Evolutionary conservation across 2,888 invertebrate genomes (phyloP).

Genomic region (Eremobia ochroleuca): DNA sequence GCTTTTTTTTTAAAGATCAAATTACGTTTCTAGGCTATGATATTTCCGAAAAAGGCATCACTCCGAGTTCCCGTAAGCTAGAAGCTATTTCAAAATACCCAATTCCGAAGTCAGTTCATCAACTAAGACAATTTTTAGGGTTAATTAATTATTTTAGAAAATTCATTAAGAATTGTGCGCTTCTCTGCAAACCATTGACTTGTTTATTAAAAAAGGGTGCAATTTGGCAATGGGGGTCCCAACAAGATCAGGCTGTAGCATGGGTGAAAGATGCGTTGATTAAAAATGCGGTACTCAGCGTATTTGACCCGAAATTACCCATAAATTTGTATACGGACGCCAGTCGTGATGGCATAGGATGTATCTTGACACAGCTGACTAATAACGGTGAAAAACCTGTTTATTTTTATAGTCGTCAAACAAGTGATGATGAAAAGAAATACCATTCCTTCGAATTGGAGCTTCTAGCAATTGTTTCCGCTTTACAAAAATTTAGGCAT

Average conservation of each 20-base stretch:
- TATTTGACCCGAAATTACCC: slow-evolving; percentile 2
- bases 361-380: slow-evolving; percentile 1
- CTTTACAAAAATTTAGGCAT: slow-evolving; percentile 71
- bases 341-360: slow-evolving; percentile 5
- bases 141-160: no score
- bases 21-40: slow-evolving; percentile 18
- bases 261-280: no score
- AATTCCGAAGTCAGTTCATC: no score
- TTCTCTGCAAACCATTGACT: no score
- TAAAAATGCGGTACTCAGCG: no score
- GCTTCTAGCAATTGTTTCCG: slow-evolving; percentile 27
- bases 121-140: no score
- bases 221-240: no score
- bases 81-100: no score
- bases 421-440: slow-evolving; percentile 33
- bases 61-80: neutral
- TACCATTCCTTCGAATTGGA: slow-evolving; percentile 46
- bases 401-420: slow-evolving; percentile 29
- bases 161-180: no score
- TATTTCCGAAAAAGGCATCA: slow-evolving; percentile 7
- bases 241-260: no score
- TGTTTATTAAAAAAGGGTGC: no score
- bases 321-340: slow-evolving; percentile 12
- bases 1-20: slow-evolving; percentile 6
- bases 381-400: slow-evolving; percentile 23